Evolutionary conservation across 2,888 invertebrate genomes (phyloP).

Genomic region (Petrophora chlorosata): DNA sequence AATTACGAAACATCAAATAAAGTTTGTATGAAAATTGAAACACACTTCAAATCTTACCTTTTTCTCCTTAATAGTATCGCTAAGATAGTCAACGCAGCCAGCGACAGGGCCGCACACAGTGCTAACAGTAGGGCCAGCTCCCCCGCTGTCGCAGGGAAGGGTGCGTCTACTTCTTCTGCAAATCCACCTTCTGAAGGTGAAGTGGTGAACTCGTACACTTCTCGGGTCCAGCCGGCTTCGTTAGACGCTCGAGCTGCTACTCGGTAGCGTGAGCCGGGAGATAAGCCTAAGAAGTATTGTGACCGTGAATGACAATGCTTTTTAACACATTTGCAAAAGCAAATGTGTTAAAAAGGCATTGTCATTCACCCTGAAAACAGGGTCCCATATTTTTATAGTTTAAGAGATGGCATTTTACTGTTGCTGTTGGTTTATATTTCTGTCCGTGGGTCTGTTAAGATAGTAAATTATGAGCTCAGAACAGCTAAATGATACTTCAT

Average conservation of each 20-base stretch:
- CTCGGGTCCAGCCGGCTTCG: conserved; percentile 85
- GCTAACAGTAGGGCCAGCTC: conserved; percentile 76
- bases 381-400: no score
- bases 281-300: conserved; percentile 57
- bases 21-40: no score
- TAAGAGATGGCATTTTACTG: no score
- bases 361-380: no score
- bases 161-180: conserved; percentile 76
- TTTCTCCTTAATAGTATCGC: conserved; percentile 83
- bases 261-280: conserved; percentile 84
- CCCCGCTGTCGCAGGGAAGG: conserved; percentile 75
- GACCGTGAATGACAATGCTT: background rate
- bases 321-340: background rate
- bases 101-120: conserved; percentile 81
- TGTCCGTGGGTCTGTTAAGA: no score
- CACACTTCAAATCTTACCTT: conserved; percentile 69
- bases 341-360: background rate
- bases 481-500: no score
- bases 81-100: conserved; percentile 82
- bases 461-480: no score
- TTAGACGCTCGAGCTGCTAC: conserved; percentile 84
- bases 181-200: conserved; percentile 79
- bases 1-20: no score
- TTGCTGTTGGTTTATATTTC: no score
- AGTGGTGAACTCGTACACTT: conserved; percentile 85